Percentiles rank a stretch among this genome's conserved stretches.
Evolutionary conservation across 2,888 invertebrate genomes (phyloP).

Genomic region (Mythimna albipuncta): DNA sequence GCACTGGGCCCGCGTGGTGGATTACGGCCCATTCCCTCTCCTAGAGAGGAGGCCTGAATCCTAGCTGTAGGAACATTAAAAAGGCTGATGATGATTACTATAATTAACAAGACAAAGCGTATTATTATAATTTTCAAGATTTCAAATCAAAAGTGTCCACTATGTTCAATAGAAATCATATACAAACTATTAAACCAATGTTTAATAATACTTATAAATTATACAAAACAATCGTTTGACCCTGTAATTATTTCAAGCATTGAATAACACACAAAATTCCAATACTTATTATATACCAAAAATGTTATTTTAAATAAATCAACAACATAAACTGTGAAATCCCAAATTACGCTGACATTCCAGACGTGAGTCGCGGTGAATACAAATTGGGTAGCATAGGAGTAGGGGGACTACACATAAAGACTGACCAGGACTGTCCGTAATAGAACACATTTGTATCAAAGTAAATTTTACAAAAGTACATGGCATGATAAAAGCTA

Average conservation of each 20-base stretch:
- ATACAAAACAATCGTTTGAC: not conserved
- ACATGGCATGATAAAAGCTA: not conserved
- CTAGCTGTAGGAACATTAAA: too few species aligned
- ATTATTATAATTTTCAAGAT: not conserved
- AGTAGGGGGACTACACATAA: constrained; percentile 39
- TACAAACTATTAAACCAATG: not conserved
- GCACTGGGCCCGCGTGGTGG: too few species aligned
- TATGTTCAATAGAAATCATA: not conserved
- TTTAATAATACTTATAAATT: not conserved
- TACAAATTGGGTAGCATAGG: constrained; percentile 72
- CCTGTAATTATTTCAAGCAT: not conserved
- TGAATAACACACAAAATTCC: not conserved
- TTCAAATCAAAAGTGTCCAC: not conserved
- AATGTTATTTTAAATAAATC: constrained; percentile 56
- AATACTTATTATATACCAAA: constrained; percentile 26
- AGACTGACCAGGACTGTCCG: not conserved
- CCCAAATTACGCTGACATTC: constrained; percentile 77
- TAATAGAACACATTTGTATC: not conserved
- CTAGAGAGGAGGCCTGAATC: too few species aligned
- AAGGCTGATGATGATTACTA: too few species aligned
- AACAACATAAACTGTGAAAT: constrained; percentile 71
- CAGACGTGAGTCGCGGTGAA: constrained; percentile 72
- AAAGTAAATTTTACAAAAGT: too few species aligned
- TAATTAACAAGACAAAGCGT: not conserved
- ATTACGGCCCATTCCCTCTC: too few species aligned